Base-by-base conservation (phyloP, 2,113 vertebrate genomes). In the Chloropsis hardwickii region DNA sequence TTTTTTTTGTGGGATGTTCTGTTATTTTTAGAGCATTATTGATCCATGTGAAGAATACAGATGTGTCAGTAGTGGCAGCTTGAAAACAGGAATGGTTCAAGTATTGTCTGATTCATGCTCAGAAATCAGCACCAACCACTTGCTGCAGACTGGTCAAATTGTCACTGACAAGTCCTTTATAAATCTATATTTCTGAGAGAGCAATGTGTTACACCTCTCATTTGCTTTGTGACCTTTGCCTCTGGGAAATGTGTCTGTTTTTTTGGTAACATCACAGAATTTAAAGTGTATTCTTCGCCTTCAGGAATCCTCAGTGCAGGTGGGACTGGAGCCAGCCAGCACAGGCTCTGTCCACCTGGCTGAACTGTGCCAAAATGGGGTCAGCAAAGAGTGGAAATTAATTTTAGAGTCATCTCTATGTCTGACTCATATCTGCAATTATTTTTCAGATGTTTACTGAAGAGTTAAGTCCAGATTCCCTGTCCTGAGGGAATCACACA, bases 271-370 rank as follows among this genome's bases (percentile, higher is more conserved):
- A 29, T 31, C 31, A 13, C 4, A 13, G 39, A 56, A 47, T 81
- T 51, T 37, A 6, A 78, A 61, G 17, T 29, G 17, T 25, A 3
- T 71, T 73, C 48, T 81, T 20, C 61, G 40, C 48, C 61, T 66
- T 65, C 27, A 19, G 44, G 54, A 47, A 2, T 66, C 40, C 58
- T 37, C 60, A 42, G 61, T 40, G 65, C 73, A 18, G 35, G n/a
- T 44, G 44, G 29, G 35, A 58, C 8, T 33, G 47, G 50, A 48
- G 50, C 6, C 1, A 25, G 42, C 33, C 71, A 50, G 31, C 57
- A 39, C 0, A 2, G 35, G 14, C 45, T 0, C 0, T 24, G 33
- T 57, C 89, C 65, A 56, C 56, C 28, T 70, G 81, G 23, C 31
- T 82, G 80, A 88, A 42, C 74, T 65, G 25, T 1, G 31, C 53